Percentiles rank a stretch among this genome's conserved stretches.
These are phyloP conservation scores for Hedya salicella DNA, from an alignment of 2,888 invertebrate species.

Conservation along the genomic window DNA sequence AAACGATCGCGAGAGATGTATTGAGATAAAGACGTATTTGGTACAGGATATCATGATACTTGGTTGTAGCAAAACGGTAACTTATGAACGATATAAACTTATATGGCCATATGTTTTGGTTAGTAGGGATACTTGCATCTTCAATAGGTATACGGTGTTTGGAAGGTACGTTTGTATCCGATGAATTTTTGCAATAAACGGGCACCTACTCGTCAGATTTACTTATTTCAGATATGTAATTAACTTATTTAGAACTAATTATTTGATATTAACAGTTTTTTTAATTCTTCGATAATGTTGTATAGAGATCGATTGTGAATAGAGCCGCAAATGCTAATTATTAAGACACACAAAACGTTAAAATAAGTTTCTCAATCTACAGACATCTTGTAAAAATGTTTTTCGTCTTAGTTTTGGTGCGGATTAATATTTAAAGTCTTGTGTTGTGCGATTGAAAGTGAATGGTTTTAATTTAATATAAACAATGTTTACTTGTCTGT, in stretches of 20 bases:
- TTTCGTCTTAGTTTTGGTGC: conserved; percentile 15
- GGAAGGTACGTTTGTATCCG: conserved; percentile 16
- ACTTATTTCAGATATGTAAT: conserved; percentile 21
- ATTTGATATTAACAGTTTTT: conserved; percentile 12
- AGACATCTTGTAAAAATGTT: not conserved
- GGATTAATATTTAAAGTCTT: conserved; percentile 15
- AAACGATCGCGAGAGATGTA: too few relatives aligned
- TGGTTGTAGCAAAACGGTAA: too few relatives aligned
- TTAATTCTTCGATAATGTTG: not conserved
- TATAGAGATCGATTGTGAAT: conserved; percentile 6
- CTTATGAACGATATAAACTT: conserved; percentile 21
- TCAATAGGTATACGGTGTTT: conserved; percentile 28
- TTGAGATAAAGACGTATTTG: too few relatives aligned
- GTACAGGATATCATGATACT: too few relatives aligned
- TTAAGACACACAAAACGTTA: conserved; percentile 10
- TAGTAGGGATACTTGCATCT: conserved; percentile 22
- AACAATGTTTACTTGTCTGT: conserved; percentile 18
- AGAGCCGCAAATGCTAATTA: not conserved
- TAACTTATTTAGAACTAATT: conserved; percentile 26
- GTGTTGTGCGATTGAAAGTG: conserved; percentile 1
- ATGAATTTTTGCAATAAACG: not conserved
- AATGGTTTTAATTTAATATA: conserved; percentile 7
- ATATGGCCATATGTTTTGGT: conserved; percentile 38
- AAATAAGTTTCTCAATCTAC: not conserved
- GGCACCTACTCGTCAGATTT: not conserved